Evolutionary conservation across 1,140 invertebrate species (phyloP), one percentile per base, ranked within the genome.

Genomic region (Brachionus plicatilis): DNA sequence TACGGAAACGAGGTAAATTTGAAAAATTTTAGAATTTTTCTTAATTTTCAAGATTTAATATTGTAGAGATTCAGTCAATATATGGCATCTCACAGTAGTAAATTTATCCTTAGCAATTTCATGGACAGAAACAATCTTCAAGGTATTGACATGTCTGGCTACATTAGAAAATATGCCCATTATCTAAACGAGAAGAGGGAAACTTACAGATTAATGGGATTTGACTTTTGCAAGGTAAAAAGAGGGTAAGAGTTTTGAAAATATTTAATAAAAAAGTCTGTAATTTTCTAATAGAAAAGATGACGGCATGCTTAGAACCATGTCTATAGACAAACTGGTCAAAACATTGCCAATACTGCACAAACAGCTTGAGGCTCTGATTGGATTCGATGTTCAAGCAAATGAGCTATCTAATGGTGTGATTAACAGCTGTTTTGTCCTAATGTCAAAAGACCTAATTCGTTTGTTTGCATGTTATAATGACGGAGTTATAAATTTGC

Each of bases 191-290:
- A 99, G 91, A 99, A 99, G 90, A 96, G 97, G 78, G 91, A 97
- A 84, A 97, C 97, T 24, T 99, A 99, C 91, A 93, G 97, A 90
- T 94, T 94, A 53, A 96, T 99, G 87, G 98, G 97, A 83, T 99
- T 99, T 90, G 98, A 99, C 91, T 99, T 99, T 91, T 99, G 97
- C 92, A 99, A 99, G 94, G 95, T 99, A 53, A 99, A 98, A 91
- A 92, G 97, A 90, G 96, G 97, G 95, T 97, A 91, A 92, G 93
- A 56, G 45, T 70, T 72, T 79, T 84, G 65, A 24, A 20, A 75
- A 66, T 80, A 56, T 47, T 79, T 17, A 85, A 66, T 78, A 17
- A 84, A 11, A 82, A 17, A 70, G 12, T 66, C 17, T 7, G 14
- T n/a, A 76, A 85, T 60, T 85, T 9, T 85, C 53, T 92, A 91